Evolutionary conservation across 2,113 vertebrate species (phyloP).

Genomic region (Laterallus jamaicensis): DNA sequence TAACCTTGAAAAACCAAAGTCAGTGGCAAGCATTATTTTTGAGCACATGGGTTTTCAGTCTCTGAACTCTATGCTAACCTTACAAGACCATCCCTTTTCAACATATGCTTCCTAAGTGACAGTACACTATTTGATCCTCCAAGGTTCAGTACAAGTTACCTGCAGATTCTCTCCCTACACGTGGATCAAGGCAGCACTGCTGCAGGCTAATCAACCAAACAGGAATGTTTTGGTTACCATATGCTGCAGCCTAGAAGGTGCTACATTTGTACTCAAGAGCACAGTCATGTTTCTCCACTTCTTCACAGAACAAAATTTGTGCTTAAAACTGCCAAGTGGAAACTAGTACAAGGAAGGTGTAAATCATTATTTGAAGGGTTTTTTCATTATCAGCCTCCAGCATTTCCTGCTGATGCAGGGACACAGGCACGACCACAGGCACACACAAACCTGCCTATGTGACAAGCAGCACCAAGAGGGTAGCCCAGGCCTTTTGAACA

Average conservation of each 20-base stretch:
- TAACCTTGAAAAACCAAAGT: background rate
- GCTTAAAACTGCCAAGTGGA: background rate
- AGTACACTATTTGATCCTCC: rapidly evolving
- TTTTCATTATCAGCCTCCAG: background rate
- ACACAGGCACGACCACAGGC: background rate
- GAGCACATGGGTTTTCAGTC: background rate
- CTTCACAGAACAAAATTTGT: background rate
- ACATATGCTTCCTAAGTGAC: background rate
- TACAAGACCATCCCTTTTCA: background rate
- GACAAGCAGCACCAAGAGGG: background rate
- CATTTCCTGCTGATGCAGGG: background rate
- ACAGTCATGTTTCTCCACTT: background rate
- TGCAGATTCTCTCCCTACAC: background rate
- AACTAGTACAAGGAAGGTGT: background rate
- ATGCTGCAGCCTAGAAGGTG: background rate
- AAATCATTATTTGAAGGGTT: rapidly evolving
- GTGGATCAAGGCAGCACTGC: background rate
- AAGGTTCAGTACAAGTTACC: background rate
- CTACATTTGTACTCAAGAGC: background rate
- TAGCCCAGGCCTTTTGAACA: conserved; percentile 52
- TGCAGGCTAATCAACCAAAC: background rate
- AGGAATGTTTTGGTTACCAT: background rate
- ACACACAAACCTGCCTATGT: conserved; percentile 67
- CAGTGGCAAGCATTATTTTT: background rate
- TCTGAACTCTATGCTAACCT: background rate